phyloP scores from a whole-genome alignment of 2,888 invertebrate genomes.

The Lissocephala sabroskyi region DNA sequence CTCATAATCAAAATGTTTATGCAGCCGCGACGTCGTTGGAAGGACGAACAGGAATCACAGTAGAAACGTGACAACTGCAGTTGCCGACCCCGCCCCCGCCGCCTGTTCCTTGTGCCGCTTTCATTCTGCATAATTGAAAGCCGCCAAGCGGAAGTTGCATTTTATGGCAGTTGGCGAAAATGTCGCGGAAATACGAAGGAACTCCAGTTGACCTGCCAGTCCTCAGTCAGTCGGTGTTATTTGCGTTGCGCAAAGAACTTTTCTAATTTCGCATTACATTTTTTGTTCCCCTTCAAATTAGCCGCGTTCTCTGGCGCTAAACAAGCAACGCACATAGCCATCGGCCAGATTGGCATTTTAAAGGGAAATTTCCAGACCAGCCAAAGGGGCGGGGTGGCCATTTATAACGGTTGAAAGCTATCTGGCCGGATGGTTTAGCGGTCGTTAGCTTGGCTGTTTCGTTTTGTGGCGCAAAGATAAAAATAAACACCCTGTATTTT shows the following conservation, averaged over 20 bases:
- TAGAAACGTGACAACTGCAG: neutral
- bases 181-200: conserved; percentile 22
- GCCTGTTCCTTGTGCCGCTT: neutral
- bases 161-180: conserved; percentile 30
- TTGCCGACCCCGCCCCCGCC: neutral
- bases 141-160: conserved; percentile 33
- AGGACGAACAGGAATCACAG: neutral
- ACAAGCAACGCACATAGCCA: no score
- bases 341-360: no score
- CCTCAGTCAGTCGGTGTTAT: neutral
- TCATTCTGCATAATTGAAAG: conserved; percentile 56
- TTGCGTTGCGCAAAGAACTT: neutral
- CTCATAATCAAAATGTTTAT: conserved; percentile 24
- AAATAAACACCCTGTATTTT: conserved; percentile 20
- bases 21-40: neutral
- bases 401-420: conserved; percentile 48
- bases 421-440: conserved; percentile 11
- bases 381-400: no score
- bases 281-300: neutral
- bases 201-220: neutral
- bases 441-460: conserved; percentile 39
- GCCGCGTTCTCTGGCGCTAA: no score
- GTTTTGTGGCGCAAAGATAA: conserved; percentile 38
- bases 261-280: neutral
- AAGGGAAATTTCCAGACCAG: no score